phyloP scores from a whole-genome alignment of 2,113 vertebrate genomes.

The Phyllostomus hastatus region DNA sequence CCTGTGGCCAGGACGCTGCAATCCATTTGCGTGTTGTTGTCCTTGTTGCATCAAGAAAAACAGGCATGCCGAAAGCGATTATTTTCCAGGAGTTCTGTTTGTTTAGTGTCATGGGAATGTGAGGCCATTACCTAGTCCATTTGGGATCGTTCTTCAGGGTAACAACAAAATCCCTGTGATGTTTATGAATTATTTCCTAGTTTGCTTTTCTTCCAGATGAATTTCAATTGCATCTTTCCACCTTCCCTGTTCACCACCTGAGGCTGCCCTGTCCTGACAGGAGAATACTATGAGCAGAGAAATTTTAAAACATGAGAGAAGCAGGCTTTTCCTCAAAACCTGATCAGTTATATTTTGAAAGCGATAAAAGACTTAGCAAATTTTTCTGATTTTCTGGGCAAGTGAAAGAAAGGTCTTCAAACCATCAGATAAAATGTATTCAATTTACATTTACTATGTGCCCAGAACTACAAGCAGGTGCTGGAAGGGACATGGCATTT shows the following conservation, averaged over 20 bases:
- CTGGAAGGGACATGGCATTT: background rate
- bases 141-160: background rate
- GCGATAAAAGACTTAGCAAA: slow-evolving; percentile 37
- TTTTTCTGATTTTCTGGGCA: slow-evolving; percentile 39
- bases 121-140: background rate
- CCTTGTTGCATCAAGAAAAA: slow-evolving; percentile 30
- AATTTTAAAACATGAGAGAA: slow-evolving; percentile 15
- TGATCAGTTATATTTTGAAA: slow-evolving; percentile 56
- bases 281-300: background rate
- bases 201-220: background rate
- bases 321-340: slow-evolving; percentile 48
- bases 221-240: background rate
- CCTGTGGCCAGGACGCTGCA: background rate
- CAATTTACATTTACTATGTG: background rate
- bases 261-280: background rate
- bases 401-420: background rate
- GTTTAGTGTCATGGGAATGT: background rate
- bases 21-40: background rate
- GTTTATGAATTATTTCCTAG: background rate
- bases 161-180: background rate
- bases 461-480: background rate
- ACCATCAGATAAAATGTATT: background rate
- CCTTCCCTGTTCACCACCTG: background rate
- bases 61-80: background rate
- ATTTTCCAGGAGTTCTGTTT: background rate